Evolutionary conservation across 2,888 invertebrate species (phyloP).

Genomic region (Scaptomyza parva): DNA sequence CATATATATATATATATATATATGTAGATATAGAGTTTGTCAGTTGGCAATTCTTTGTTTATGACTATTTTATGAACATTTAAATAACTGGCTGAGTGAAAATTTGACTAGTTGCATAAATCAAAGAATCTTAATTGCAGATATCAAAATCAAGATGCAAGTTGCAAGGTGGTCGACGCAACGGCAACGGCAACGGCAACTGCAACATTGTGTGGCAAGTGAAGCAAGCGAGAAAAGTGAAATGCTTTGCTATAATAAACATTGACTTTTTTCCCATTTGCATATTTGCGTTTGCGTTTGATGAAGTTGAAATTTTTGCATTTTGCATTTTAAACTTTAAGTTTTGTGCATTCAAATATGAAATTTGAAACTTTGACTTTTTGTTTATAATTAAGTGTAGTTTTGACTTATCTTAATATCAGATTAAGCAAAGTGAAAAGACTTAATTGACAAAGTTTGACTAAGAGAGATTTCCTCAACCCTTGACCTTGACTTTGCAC

Average conservation of each 20-base stretch:
- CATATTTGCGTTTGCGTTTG: not conserved
- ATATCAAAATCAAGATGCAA: too few species aligned
- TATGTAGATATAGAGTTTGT: not conserved
- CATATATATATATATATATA: too few species aligned
- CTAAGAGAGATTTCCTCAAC: too few species aligned
- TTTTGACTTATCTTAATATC: too few species aligned
- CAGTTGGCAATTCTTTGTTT: conserved; percentile 3
- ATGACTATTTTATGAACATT: conserved; percentile 24
- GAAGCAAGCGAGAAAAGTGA: not conserved
- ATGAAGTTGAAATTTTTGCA: not conserved
- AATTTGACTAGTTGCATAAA: conserved; percentile 33
- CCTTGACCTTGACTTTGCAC: too few species aligned
- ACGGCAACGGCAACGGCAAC: too few species aligned
- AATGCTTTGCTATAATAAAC: not conserved
- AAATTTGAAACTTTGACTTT: not conserved
- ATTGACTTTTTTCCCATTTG: not conserved
- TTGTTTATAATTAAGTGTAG: too few species aligned
- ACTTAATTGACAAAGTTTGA: too few species aligned
- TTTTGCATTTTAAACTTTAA: not conserved
- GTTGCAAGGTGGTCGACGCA: too few species aligned
- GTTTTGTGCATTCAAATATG: not conserved
- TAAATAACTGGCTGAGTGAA: conserved; percentile 26
- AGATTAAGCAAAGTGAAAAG: too few species aligned
- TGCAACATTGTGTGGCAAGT: not conserved
- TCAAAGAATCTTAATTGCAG: conserved; percentile 26